Evolutionary conservation across 2,888 invertebrate genomes (phyloP), one percentile per base, ranked within the genome.

Genomic region (Microplitis manilae): DNA sequence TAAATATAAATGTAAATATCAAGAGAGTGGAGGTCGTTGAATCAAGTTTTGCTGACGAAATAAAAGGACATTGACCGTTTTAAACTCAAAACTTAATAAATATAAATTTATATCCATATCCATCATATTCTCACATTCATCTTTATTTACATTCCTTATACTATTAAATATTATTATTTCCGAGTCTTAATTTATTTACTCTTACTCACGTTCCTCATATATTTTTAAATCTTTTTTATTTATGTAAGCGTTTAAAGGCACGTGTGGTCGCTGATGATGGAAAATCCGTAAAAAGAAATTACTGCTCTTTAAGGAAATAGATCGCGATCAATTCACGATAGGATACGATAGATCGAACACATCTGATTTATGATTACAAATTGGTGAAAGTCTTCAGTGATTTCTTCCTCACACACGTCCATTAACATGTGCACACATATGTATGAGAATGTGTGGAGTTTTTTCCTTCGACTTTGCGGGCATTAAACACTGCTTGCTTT

Each of bases 301-400:
- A 7, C 38, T 61, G 40, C 71, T 71, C 9, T 62, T 71, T 62
- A 61, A 71, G 40, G 71, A 62, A 71, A 71, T 62, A 61, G 30
- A 71, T 71, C 8, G 62, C 70, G 76, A 81, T 81, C 77, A 71
- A 67, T 30, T 30, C 30, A 4, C 30, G 69, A 72, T 72, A 78
- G 69, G 75, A 50, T 50, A 72, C 81, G 77, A 79, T 79, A 78
- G 80, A 82, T 81, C 78, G 77, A 77, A 76, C 79, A 76, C 79
- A 73, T 79, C 77, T 79, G 82, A 82, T 82, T 81, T 80, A 79
- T 81, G 79, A 79, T 80, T 81, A 81, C 82, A 82, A 82, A 82
- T 82, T 79, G 82, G 81, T 80, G 82, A 82, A 82, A 82, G 82
- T 81, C 77, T 67, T 68, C 67, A 61, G 73, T 61, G 65, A 67